These are phyloP conservation scores for Sebastes wilsoni DNA, from an alignment of 2,797 vertebrate genomes.

Conservation along the genomic window DNA sequence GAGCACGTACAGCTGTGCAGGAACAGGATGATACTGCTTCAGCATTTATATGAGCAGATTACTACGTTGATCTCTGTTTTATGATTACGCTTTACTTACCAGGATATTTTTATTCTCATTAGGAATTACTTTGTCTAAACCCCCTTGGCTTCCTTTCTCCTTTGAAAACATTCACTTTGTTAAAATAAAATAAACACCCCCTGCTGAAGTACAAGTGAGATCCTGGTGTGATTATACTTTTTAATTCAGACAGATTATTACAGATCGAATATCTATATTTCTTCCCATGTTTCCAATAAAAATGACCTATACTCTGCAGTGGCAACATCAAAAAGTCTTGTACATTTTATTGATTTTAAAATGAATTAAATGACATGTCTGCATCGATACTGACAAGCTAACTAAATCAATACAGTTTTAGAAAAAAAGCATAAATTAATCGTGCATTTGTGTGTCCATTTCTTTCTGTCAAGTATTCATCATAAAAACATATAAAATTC, in stretches of 20 bases:
- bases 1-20: constrained; percentile 37
- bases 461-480: neutral
- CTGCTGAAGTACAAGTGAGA: too few species aligned
- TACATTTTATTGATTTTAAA: neutral
- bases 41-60: constrained; percentile 9
- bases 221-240: too few species aligned
- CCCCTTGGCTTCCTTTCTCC: neutral
- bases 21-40: constrained; percentile 1
- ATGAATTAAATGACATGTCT: neutral
- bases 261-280: accelerated
- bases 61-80: neutral
- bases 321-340: neutral
- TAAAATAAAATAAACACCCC: neutral
- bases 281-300: too few species aligned
- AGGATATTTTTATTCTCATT: neutral
- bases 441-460: too few species aligned
- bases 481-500: neutral
- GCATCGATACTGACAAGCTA: too few species aligned
- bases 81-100: neutral
- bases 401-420: neutral
- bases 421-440: neutral
- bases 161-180: neutral
- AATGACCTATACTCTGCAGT: neutral
- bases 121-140: neutral
- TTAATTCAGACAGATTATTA: too few species aligned